These are phyloP conservation scores for Thera obeliscata DNA, from an alignment of 2,888 invertebrate genomes.

Conservation along the genomic window DNA sequence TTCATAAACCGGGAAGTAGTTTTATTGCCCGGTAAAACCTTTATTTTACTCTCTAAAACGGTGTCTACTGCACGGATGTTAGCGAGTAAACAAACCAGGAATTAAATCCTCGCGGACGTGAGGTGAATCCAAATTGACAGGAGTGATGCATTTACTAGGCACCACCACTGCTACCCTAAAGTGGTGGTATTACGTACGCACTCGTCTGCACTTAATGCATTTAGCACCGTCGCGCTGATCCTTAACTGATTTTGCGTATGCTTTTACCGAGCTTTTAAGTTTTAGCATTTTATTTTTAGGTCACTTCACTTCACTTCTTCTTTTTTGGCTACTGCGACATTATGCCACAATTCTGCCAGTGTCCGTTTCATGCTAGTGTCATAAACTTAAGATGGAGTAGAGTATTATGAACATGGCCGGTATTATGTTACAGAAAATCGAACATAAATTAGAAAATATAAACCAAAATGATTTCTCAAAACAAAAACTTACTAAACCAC, in stretches of 20 bases:
- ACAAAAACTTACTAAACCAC: too few species aligned
- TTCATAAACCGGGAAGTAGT: too few species aligned
- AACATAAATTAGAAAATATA: too few species aligned
- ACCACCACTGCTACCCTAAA: not conserved
- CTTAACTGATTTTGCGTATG: constrained; percentile 22
- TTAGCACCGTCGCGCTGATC: constrained; percentile 20
- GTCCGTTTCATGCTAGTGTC: too few species aligned
- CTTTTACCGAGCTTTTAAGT: constrained; percentile 21
- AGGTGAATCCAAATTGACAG: constrained; percentile 11
- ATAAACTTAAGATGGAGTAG: too few species aligned
- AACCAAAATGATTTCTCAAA: too few species aligned
- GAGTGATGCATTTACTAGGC: not conserved
- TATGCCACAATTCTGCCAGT: too few species aligned
- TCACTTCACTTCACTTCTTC: too few species aligned
- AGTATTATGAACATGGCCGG: too few species aligned
- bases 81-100: not conserved
- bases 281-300: constrained; percentile 13
- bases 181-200: not conserved
- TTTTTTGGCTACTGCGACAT: too few species aligned
- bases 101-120: constrained; percentile 8
- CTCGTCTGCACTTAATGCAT: constrained; percentile 14
- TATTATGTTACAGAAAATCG: too few species aligned
- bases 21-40: not conserved
- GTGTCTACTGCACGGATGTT: not conserved
- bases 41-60: not conserved